phyloP scores from a whole-genome alignment of 2,888 invertebrate species.

The Tetrapedia diversipes region DNA sequence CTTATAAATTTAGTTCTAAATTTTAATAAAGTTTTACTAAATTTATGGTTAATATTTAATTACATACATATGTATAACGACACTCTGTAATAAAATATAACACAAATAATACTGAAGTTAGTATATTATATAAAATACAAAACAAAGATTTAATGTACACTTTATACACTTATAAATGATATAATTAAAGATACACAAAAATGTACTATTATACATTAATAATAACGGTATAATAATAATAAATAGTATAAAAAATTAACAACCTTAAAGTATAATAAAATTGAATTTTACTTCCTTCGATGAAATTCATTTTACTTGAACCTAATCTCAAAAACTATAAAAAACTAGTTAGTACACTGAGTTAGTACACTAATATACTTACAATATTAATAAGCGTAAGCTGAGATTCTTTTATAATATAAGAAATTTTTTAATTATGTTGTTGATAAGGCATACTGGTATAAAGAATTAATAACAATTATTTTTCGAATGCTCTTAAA shows the following conservation, averaged over 20 bases:
- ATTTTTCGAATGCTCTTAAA: not conserved
- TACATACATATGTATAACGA: slow-evolving; percentile 7
- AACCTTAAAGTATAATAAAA: not conserved
- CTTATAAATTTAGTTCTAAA: slow-evolving; percentile 25
- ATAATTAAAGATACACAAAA: slow-evolving; percentile 4
- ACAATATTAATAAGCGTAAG: slow-evolving; percentile 67
- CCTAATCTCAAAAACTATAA: not conserved
- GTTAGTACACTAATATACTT: slow-evolving; percentile 1
- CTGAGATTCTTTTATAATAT: slow-evolving; percentile 38
- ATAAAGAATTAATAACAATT: not conserved
- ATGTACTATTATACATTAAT: not conserved
- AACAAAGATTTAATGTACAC: slow-evolving; percentile 22
- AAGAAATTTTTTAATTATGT: slow-evolving; percentile 28
- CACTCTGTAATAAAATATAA: slow-evolving; percentile 21
- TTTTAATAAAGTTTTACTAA: not conserved
- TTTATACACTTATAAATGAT: slow-evolving; percentile 6
- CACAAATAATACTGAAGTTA: slow-evolving; percentile 42
- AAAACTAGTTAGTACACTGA: slow-evolving; percentile 10
- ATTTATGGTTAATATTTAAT: slow-evolving; percentile 9
- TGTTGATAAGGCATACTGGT: slow-evolving; percentile 9
- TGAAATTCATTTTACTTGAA: not conserved
- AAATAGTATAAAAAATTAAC: not conserved
- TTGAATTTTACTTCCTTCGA: not conserved
- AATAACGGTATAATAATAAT: slow-evolving; percentile 6
- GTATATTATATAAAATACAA: slow-evolving; percentile 19